phyloP scores from a whole-genome alignment of 1,140 invertebrate species.

The Sesamia nonagrioides region DNA sequence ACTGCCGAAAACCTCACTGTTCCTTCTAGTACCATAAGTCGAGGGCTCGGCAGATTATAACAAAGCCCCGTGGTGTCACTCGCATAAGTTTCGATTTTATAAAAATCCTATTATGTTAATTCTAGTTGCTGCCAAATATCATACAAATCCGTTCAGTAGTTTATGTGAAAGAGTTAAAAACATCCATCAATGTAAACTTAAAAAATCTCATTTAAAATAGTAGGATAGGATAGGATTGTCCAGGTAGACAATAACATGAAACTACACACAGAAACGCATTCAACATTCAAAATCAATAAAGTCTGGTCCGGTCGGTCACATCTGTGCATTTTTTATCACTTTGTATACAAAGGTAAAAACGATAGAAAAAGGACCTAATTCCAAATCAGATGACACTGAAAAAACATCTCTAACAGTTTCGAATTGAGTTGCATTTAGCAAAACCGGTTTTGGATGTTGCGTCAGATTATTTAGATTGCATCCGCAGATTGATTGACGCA shows the following conservation, averaged over 20 bases:
- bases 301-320: background rate
- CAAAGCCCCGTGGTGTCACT: too few species aligned
- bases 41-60: too few species aligned
- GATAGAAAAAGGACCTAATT: background rate
- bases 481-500: conserved; percentile 20
- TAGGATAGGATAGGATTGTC: background rate
- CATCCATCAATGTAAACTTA: too few species aligned
- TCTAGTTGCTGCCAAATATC: too few species aligned
- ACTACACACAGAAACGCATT: background rate
- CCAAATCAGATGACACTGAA: background rate
- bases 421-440: background rate
- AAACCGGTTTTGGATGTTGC: background rate
- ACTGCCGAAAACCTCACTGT: too few species aligned
- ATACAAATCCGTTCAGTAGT: too few species aligned
- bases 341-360: background rate
- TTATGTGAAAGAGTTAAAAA: too few species aligned
- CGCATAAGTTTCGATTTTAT: too few species aligned
- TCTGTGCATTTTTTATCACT: conserved; percentile 28
- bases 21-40: too few species aligned
- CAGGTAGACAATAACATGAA: background rate
- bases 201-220: background rate
- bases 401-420: background rate
- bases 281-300: conserved; percentile 17
- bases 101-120: too few species aligned
- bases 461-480: background rate